These are phyloP conservation scores for Mechanitis messenoides DNA, from an alignment of 2,888 invertebrate genomes.

Conservation along the genomic window DNA sequence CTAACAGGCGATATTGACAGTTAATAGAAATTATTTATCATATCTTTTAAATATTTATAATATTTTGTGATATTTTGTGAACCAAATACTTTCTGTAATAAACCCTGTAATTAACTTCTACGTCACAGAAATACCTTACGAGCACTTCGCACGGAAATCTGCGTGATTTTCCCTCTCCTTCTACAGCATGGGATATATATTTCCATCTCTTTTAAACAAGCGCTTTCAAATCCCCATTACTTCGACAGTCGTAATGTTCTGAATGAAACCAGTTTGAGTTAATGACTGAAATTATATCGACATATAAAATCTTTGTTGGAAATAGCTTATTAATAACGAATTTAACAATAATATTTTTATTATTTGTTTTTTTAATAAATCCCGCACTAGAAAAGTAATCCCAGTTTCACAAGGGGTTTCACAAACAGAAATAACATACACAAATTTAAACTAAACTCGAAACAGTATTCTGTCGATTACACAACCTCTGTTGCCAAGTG, in stretches of 20 bases:
- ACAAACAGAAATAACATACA: too few relatives aligned
- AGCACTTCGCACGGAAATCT: slow-evolving; percentile 18
- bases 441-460: too few relatives aligned
- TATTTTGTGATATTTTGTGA: background rate
- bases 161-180: slow-evolving; percentile 11
- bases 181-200: background rate
- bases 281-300: background rate
- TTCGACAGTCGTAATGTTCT: background rate
- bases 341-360: too few relatives aligned
- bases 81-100: slow-evolving; percentile 3
- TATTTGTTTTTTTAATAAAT: too few relatives aligned
- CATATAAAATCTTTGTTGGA: background rate
- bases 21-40: too few relatives aligned
- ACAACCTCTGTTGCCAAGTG: too few relatives aligned
- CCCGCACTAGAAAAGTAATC: too few relatives aligned
- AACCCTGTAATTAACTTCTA: slow-evolving; percentile 10
- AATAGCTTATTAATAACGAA: background rate
- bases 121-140: slow-evolving; percentile 16
- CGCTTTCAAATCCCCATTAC: slow-evolving; percentile 6
- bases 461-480: too few relatives aligned
- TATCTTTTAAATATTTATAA: too few relatives aligned
- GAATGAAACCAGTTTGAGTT: background rate
- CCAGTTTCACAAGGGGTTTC: too few relatives aligned
- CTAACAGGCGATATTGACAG: too few relatives aligned
- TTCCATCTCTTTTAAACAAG: slow-evolving; percentile 4